Percentiles rank a stretch among this genome's conserved stretches.
These are phyloP conservation scores for Lumbricus terrestris DNA, from an alignment of 2,888 invertebrate genomes.

Conservation along the genomic window DNA sequence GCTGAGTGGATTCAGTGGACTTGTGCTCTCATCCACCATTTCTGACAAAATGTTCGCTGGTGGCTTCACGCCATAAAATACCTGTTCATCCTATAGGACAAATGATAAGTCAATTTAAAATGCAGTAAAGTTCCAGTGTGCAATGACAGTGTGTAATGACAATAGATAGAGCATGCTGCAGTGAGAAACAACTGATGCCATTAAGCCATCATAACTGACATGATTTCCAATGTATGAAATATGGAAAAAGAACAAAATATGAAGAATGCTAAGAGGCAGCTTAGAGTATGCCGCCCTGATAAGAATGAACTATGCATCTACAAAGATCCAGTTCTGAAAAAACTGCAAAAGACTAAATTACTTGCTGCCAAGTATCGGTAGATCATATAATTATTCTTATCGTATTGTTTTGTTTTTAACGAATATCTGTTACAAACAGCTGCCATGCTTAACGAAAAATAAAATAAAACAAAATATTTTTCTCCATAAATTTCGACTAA, in stretches of 20 bases:
- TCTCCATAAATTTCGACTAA: no score
- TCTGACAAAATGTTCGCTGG: background rate
- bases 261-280: background rate
- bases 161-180: background rate
- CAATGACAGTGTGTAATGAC: background rate
- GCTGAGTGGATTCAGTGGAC: background rate
- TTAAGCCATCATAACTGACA: background rate
- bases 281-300: no score
- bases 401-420: no score
- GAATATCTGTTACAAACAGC: no score
- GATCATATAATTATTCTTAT: no score
- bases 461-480: no score
- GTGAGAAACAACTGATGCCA: background rate
- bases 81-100: background rate
- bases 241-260: background rate
- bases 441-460: no score
- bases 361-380: no score
- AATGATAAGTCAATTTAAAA: background rate
- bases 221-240: background rate
- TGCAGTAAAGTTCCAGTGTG: background rate
- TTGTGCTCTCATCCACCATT: background rate
- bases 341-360: no score
- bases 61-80: background rate
- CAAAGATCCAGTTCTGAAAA: no score
- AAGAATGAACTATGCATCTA: no score